These are phyloP conservation scores for Erythrolamprus reginae DNA, from an alignment of 2,113 vertebrate species.

Conservation along the genomic window DNA sequence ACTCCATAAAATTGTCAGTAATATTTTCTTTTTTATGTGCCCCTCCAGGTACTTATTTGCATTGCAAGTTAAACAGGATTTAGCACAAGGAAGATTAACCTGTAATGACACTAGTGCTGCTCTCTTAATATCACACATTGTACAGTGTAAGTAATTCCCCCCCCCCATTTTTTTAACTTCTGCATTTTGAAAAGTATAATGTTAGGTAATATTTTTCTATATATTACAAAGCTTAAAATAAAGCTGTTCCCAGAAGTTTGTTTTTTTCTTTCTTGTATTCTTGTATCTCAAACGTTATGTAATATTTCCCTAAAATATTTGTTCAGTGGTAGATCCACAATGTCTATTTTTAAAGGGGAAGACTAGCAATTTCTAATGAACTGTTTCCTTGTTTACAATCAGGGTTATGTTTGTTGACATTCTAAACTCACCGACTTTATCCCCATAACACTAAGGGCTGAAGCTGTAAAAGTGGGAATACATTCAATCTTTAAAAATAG, in stretches of 20 bases:
- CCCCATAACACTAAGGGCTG: background rate
- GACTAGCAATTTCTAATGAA: background rate
- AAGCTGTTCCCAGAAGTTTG: background rate
- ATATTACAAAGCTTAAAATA: background rate
- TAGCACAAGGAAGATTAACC: constrained; percentile 83
- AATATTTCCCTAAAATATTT: background rate
- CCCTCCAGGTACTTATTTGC: constrained; percentile 93
- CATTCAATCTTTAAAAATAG: background rate
- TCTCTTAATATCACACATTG: constrained; percentile 91
- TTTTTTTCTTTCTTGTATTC: background rate
- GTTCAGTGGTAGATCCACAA: background rate
- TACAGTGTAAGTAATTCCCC: constrained; percentile 98
- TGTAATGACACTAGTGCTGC: constrained; percentile 92
- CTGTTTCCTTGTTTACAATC: background rate
- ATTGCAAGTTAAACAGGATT: constrained; percentile 93
- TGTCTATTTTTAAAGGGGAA: background rate
- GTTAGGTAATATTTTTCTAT: background rate
- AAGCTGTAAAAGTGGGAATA: background rate
- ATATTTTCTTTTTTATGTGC: constrained; percentile 29
- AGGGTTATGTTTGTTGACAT: background rate
- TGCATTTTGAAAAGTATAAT: constrained; percentile 6
- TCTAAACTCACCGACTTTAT: background rate
- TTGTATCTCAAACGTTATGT: background rate
- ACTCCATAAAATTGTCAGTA: background rate
- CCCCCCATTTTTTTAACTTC: background rate